Percentiles rank a stretch among this genome's conserved stretches.
These are phyloP conservation scores for Centroberyx gerrardi DNA, from an alignment of 2,797 vertebrate species.

Conservation along the genomic window DNA sequence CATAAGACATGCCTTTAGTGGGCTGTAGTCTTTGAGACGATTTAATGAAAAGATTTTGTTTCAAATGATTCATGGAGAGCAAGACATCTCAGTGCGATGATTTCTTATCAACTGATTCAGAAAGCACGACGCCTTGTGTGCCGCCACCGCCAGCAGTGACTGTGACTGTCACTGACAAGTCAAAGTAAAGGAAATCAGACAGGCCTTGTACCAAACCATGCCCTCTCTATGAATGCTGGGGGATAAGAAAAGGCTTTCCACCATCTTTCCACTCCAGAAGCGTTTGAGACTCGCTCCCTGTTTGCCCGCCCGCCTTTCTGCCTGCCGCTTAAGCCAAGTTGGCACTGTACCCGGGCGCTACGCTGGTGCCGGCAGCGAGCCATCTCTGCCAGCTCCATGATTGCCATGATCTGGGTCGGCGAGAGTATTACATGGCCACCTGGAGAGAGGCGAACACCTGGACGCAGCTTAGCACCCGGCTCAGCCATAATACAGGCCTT, in stretches of 20 bases:
- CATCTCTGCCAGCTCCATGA: slow-evolving; percentile 78
- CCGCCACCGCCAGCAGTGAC: neutral
- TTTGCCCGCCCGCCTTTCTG: slow-evolving; percentile 58
- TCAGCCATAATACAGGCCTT: slow-evolving; percentile 67
- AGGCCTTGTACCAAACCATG: slow-evolving; percentile 42
- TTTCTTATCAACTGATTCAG: slow-evolving; percentile 15
- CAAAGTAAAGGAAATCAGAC: slow-evolving; percentile 39
- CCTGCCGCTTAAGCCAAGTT: slow-evolving; percentile 66
- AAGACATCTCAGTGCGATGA: slow-evolving; percentile 16
- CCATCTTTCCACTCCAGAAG: slow-evolving; percentile 59
- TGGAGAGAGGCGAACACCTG: slow-evolving; percentile 82
- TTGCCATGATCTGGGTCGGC: slow-evolving; percentile 82
- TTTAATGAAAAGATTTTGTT: neutral
- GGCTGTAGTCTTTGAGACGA: neutral
- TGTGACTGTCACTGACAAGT: neutral
- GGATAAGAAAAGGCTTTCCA: slow-evolving; percentile 54
- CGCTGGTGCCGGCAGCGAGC: slow-evolving; percentile 69
- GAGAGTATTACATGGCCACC: slow-evolving; percentile 85
- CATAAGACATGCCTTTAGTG: slow-evolving; percentile 23
- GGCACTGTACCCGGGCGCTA: slow-evolving; percentile 65
- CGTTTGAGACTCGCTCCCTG: slow-evolving; percentile 49
- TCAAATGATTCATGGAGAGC: slow-evolving; percentile 17
- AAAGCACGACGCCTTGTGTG: slow-evolving; percentile 16
- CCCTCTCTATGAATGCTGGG: slow-evolving; percentile 50
- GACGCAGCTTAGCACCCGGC: slow-evolving; percentile 72